Percentiles rank a stretch among this genome's conserved stretches.
phyloP scores from a whole-genome alignment of 2,888 invertebrate species.

The Priocnemis perturbator region DNA sequence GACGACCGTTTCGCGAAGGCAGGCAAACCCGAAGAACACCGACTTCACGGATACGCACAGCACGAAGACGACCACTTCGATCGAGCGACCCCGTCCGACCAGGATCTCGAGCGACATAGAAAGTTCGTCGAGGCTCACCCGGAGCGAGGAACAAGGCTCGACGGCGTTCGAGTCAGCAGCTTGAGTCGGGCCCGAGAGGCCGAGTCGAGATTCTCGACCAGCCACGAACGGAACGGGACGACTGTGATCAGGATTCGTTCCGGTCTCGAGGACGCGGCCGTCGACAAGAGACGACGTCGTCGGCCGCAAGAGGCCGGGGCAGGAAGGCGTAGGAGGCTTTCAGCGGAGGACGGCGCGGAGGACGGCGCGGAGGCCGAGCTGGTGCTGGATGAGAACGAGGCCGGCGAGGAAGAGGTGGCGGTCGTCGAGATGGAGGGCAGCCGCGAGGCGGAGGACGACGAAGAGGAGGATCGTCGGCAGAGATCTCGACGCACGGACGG shows the following conservation, averaged over 20 bases:
- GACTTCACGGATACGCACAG: no score
- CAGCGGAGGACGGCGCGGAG: conserved; percentile 18
- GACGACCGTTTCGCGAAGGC: conserved; percentile 18
- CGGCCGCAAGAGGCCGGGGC: conserved; percentile 31
- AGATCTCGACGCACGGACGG: conserved; percentile 35
- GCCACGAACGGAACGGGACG: conserved; percentile 62
- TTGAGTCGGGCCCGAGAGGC: conserved; percentile 4
- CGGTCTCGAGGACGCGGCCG: conserved; percentile 46
- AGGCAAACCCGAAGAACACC: neutral
- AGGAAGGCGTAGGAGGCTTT: conserved; percentile 35
- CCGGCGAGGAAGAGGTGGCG: conserved; percentile 19
- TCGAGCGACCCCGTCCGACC: no score
- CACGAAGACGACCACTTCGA: no score
- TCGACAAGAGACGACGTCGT: conserved; percentile 51
- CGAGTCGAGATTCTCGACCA: conserved; percentile 36
- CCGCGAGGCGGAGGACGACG: conserved; percentile 51
- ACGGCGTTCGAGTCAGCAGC: neutral
- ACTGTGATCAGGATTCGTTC: conserved; percentile 64
- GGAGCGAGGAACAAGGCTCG: no score
- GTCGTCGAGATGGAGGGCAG: conserved; percentile 55
- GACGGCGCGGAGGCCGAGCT: conserved; percentile 11
- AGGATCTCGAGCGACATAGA: no score
- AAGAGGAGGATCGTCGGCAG: conserved; percentile 34
- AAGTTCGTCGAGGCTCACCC: no score
- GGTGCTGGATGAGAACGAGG: neutral